Evolutionary conservation across 2,113 vertebrate genomes (phyloP), one percentile per base, ranked within the genome.

Genomic region (Catharus bicknelli): DNA sequence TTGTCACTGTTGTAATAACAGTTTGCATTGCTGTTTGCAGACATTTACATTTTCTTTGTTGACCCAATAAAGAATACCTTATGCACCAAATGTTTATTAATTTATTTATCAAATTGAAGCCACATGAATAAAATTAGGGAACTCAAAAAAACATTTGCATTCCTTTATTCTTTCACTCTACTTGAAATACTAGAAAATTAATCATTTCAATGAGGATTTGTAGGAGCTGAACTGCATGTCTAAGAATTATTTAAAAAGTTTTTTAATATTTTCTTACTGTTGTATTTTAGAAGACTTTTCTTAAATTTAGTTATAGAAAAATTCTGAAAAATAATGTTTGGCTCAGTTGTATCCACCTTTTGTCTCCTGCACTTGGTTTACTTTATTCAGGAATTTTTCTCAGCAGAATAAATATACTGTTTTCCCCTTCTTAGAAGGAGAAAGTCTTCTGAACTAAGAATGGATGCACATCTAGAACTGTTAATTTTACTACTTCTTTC

Each of bases 101-200:
- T 86, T 88, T 85, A 75, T 80, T 87, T 91, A 36, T 68, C 8
- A n/a, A 42, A 38, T 40, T 81, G 53, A 87, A 85, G 14, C 67
- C 29, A 34, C 1, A 72, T 7, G 10, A 80, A n/a, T 80, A 55
- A 79, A 81, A 57, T 74, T 20, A 67, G 57, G 87, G n/a, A 48
- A 50, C 94, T 81, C 26, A 50, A 45, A 82, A 82, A 82, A 21
- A 58, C 29, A 90, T 88, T 91, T 90, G n/a, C 69, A 70, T 90
- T 86, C 17, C 22, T 86, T 94, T 94, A 32, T 85, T 85, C 81
- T 87, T 86, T 34, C 26, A 85, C 92, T 82, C 50, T 63, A 17
- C 47, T 73, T 69, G 66, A 90, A 81, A 57, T 79, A 81, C 62
- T 86, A 40, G n/a, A 40, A 76, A 83, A 45, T 29, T 40, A 47